A percentile compares a stretch with the other conserved stretches of the same genome.
phyloP scores from a whole-genome alignment of 2,113 vertebrate species.

The Argyrosomus japonicus region DNA sequence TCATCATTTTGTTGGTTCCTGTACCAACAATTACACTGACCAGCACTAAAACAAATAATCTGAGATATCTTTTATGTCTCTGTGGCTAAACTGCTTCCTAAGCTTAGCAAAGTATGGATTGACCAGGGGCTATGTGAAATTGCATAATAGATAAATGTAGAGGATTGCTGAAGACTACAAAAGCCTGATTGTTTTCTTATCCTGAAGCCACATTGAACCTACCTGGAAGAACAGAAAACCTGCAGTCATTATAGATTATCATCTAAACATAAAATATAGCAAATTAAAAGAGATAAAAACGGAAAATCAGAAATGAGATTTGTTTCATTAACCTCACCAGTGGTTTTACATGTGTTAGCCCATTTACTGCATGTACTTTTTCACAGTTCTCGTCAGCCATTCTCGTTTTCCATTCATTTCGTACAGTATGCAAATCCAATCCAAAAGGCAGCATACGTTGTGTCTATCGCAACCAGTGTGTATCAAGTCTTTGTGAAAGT shows the following conservation, averaged over 20 bases:
- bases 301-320: no score
- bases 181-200: constrained; percentile 55
- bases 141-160: constrained; percentile 53
- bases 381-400: not conserved
- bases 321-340: not conserved
- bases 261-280: constrained; percentile 20
- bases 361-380: not conserved
- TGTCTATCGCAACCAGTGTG: not conserved
- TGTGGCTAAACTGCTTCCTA: constrained; percentile 20
- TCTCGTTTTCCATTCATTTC: not conserved
- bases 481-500: not conserved
- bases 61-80: not conserved
- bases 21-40: not conserved
- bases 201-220: constrained; percentile 54
- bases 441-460: no score
- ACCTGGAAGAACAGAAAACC: constrained; percentile 19
- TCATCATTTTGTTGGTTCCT: not conserved
- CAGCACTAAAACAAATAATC: constrained; percentile 19
- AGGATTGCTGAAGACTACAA: constrained; percentile 25
- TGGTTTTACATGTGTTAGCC: not conserved
- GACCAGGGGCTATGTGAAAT: constrained; percentile 44
- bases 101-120: constrained; percentile 3
- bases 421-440: not conserved
- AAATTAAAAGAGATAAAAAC: not conserved
- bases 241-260: constrained; percentile 9